These are phyloP conservation scores for Mormoops blainvillei DNA, from an alignment of 2,113 vertebrate species.

Conservation along the genomic window DNA sequence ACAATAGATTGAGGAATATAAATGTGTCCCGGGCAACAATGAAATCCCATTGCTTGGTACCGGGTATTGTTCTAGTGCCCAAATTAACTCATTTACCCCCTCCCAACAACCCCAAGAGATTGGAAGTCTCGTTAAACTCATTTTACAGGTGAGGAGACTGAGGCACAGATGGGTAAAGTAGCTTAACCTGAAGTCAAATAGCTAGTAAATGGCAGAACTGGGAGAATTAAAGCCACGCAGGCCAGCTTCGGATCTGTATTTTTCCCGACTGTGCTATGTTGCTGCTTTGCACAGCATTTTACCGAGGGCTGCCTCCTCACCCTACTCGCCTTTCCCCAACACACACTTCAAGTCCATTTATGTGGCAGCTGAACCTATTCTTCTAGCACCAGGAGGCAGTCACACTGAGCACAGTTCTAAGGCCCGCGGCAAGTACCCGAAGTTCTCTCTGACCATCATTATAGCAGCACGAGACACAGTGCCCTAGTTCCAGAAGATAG, in stretches of 20 bases:
- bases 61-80: neutral
- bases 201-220: neutral
- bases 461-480: neutral
- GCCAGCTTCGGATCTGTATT: neutral
- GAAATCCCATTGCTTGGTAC: neutral
- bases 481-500: neutral
- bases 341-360: neutral
- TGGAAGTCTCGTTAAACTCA: neutral
- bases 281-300: neutral
- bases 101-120: neutral
- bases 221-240: neutral
- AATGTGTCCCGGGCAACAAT: neutral
- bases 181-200: neutral
- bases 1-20: neutral
- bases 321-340: accelerated
- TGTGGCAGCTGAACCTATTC: neutral
- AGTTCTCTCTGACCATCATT: neutral
- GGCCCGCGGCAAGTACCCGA: neutral
- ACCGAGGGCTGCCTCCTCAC: neutral
- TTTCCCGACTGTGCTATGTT: neutral
- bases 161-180: neutral
- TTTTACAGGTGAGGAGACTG: neutral
- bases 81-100: neutral
- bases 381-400: neutral
- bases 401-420: neutral